Evolutionary conservation across 2,113 vertebrate species (phyloP), one percentile per base, ranked within the genome.

Genomic region (Zingel zingel): DNA sequence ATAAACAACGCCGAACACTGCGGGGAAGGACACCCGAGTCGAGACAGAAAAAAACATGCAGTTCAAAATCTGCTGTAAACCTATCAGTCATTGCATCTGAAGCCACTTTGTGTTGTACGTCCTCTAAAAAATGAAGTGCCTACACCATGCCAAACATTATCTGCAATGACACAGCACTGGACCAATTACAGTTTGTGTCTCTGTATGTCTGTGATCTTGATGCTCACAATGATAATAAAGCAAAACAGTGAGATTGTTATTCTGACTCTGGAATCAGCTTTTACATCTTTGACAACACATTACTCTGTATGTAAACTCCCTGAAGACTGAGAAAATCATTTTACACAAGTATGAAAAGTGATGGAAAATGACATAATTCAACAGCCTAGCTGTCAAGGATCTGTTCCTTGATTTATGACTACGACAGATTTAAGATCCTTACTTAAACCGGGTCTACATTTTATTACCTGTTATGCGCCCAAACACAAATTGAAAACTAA

Each of bases 231-330:
- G 86, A 91, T 82, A 90, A 86, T 84, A 90, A 82, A 89, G 78
- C 36, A 79, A 87, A 90, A 79, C 76, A 85, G 23, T 21, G 77
- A 79, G 81, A 86, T 88, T 90, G 84, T 83, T 88, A 89, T 89
- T 90, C 86, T 62, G 79, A 82, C 81, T 89, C 69, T 33, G 90
- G 72, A 82, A 88, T 92, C 90, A 81, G 89, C 85, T 80, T 91
- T 89, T 89, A 82, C 89, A 93, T 89, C 89, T 83, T 78, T 89
- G 84, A 90, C 90, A 89, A 86, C 83, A 86, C 88, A 91, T 92
- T 91, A 88, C 86, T 78, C 87, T 65, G 84, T 88, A 77, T 65
- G 84, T 88, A 77, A 92, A 79, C 90, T 91, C 88, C 86, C 91
- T 6, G 43, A 87, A 91, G 90, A 88, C 86, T 81, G 82, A 85